phyloP scores from a whole-genome alignment of 2,113 vertebrate genomes.

The Phrynocephalus versicolor region DNA sequence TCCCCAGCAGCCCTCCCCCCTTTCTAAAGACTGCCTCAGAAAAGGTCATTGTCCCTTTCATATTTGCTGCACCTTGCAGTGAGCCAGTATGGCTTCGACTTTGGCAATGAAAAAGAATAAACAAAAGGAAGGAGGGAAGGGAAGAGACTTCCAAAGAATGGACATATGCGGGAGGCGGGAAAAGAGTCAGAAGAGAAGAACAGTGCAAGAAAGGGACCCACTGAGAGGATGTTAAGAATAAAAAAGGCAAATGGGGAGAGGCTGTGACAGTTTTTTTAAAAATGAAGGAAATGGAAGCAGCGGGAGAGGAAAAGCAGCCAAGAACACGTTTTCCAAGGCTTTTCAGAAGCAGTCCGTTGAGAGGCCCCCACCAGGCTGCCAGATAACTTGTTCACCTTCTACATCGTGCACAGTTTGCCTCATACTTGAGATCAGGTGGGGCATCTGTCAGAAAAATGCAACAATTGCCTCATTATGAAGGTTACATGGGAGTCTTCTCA shows the following conservation, averaged over 20 bases:
- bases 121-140: background rate
- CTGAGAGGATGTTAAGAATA: background rate
- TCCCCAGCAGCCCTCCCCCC: background rate
- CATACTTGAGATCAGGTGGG: background rate
- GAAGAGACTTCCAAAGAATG: slow-evolving; percentile 13
- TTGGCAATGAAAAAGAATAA: slow-evolving; percentile 47
- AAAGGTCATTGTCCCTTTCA: slow-evolving; percentile 70
- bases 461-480: background rate
- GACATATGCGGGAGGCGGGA: background rate
- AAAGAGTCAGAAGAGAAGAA: slow-evolving; percentile 5
- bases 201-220: background rate
- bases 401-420: background rate
- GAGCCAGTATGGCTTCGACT: slow-evolving; percentile 52
- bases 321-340: background rate
- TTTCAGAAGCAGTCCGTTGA: slow-evolving; percentile 37
- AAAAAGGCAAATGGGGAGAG: background rate
- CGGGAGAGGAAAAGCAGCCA: background rate
- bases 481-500: background rate
- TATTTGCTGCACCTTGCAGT: slow-evolving; percentile 56
- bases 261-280: background rate
- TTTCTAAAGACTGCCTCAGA: slow-evolving; percentile 43
- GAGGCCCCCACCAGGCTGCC: background rate
- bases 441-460: slow-evolving; percentile 5
- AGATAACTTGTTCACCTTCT: background rate
- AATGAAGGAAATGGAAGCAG: slow-evolving; percentile 16